These are phyloP conservation scores for Myrmophylax atrothorax DNA, from an alignment of 2,113 vertebrate genomes.

Conservation along the genomic window DNA sequence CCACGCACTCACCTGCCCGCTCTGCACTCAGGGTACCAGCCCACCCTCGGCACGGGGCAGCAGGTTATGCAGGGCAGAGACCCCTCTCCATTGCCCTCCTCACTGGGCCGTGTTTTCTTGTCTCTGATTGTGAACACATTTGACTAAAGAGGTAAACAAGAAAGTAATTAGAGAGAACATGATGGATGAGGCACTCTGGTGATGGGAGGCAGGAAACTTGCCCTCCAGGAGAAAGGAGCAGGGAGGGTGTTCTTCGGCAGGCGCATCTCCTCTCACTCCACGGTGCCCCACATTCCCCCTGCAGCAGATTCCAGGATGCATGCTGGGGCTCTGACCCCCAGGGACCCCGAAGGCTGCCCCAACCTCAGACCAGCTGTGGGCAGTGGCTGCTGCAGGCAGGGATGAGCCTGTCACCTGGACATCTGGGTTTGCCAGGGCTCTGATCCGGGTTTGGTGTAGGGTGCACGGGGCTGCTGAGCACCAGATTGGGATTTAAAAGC, in stretches of 20 bases:
- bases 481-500: not conserved
- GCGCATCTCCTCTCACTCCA: rapidly evolving
- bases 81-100: rapidly evolving
- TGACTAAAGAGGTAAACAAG: constrained; percentile 80
- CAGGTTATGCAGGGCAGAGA: not conserved
- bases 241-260: not conserved
- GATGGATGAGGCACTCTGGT: constrained; percentile 70
- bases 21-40: not conserved
- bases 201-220: constrained; percentile 13
- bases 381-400: not conserved
- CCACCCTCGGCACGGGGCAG: too few relatives aligned
- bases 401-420: not conserved
- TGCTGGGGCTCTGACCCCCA: not conserved
- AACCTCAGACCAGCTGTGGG: not conserved
- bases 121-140: constrained; percentile 75
- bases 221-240: not conserved
- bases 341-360: too few relatives aligned
- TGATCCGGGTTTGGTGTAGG: rapidly evolving
- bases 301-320: rapidly evolving
- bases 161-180: constrained; percentile 76
- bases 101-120: constrained; percentile 47
- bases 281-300: rapidly evolving
- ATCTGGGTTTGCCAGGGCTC: not conserved
- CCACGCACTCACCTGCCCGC: rapidly evolving
- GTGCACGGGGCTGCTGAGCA: not conserved